Base-by-base conservation (phyloP, 2,797 vertebrate genomes). In the Gouania willdenowi region DNA sequence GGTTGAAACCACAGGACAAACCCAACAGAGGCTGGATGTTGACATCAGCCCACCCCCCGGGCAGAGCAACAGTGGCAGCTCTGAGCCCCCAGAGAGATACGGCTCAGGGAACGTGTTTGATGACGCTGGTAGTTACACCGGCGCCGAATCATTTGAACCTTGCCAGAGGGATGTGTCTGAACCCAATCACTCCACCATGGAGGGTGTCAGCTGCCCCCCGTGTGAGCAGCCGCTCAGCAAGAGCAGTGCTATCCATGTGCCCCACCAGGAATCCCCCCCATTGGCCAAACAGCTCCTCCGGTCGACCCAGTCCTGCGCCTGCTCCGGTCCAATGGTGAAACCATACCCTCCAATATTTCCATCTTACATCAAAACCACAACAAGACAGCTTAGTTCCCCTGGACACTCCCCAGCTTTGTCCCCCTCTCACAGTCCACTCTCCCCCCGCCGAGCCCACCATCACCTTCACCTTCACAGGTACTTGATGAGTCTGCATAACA, bases 291-390 rank as follows among this genome's bases (percentile, higher is more conserved):
- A 66, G 7, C 72, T 82, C 20, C 71, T 82, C 9, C 86, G 82
- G 63, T 74, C 85, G 17, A 56, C 31, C 27, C 70, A 75, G 6
- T 58, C 75, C 22, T 33, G 65, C 8, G 23, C 48, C 17, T 41
- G 45, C 13, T 55, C 62, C 0, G 58, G 31, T 73, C 77, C 71
- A 43, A 75, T 63, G 37, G 87, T 92, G 41, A 93, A 92, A 58
- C 88, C 92, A 4, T 93, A 94, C 50, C 90, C 90, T 3, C 83
- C 88, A 7, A 89, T 93, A 57, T 89, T 90, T 44, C 90, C 94
- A 0, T 93, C 91, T 62, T 97, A 97, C 80, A 91, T 97, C 68
- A 96, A 93, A 86, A 98, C 95, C 56, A 98, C 94, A 55, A 96
- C 93, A 0, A 84, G 94, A 28, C 94, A 97, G 69, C 89, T 96